phyloP scores from a whole-genome alignment of 2,888 invertebrate species.

The Athetis lepigone region DNA sequence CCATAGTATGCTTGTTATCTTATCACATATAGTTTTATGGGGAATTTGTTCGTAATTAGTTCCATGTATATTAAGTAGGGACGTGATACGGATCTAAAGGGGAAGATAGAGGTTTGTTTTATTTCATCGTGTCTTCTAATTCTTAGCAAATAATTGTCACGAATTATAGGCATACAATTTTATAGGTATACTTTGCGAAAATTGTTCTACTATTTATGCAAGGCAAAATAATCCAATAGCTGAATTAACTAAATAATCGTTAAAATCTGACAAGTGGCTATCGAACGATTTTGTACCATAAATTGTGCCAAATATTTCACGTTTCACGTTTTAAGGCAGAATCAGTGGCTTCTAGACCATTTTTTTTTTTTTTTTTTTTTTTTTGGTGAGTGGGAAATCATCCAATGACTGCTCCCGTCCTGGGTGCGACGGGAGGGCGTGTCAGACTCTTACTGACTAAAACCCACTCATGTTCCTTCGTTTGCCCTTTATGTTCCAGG shows the following conservation, averaged over 20 bases:
- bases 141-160: conserved; percentile 19
- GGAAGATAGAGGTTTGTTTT: conserved; percentile 31
- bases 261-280: no score
- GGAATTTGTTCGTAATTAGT: conserved; percentile 63
- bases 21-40: conserved; percentile 58
- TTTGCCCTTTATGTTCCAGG: no score
- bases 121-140: conserved; percentile 34
- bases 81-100: conserved; percentile 61
- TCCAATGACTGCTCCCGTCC: no score
- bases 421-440: no score
- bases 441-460: no score
- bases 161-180: conserved; percentile 1
- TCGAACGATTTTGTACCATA: no score
- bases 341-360: no score
- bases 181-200: not conserved
- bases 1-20: conserved; percentile 51
- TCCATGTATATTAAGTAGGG: conserved; percentile 61
- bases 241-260: not conserved
- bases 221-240: not conserved
- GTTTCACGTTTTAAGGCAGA: no score
- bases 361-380: no score
- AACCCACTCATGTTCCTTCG: no score
- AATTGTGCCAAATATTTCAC: no score
- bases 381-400: no score
- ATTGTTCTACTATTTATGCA: not conserved